Conservation (phyloP, 1,140 invertebrate genomes). For the Drosophila murphyi region DNA sequence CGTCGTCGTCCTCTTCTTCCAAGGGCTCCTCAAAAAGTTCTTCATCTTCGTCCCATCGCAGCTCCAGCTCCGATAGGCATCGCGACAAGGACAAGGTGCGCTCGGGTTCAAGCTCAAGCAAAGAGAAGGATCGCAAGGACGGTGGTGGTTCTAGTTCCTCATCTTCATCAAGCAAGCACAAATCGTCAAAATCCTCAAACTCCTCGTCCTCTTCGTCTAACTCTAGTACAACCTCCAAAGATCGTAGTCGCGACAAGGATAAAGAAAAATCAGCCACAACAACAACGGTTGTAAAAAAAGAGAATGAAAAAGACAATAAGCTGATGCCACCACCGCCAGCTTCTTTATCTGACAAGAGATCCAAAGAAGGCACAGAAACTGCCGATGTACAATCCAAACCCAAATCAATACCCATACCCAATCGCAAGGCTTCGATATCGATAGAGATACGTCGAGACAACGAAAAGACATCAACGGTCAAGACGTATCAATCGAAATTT, state of each 20-base stretch:
- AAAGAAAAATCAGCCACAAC: constrained; percentile 76
- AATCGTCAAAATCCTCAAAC: constrained; percentile 73
- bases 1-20: constrained; percentile 64
- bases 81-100: constrained; percentile 76
- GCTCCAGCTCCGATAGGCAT: constrained; percentile 72
- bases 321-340: constrained; percentile 85
- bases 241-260: constrained; percentile 75
- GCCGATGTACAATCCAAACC: constrained; percentile 54
- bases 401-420: constrained; percentile 74
- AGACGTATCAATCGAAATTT: constrained; percentile 94
- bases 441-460: constrained; percentile 90
- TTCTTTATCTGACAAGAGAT: constrained; percentile 85
- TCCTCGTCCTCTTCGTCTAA: constrained; percentile 47
- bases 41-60: constrained; percentile 79
- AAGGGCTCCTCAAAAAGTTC: constrained; percentile 75
- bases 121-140: constrained; percentile 75
- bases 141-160: constrained; percentile 53
- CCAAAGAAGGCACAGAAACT: constrained; percentile 61
- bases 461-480: constrained; percentile 92
- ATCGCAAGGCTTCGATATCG: constrained; percentile 91
- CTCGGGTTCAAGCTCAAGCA: constrained; percentile 70
- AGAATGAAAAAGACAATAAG: constrained; percentile 89
- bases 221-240: constrained; percentile 79
- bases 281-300: constrained; percentile 47
- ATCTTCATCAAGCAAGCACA: constrained; percentile 70